A percentile compares a stretch with the other conserved stretches of the same genome.
Conservation (phyloP, 2,113 vertebrate species). For the Toxostoma redivivum region DNA sequence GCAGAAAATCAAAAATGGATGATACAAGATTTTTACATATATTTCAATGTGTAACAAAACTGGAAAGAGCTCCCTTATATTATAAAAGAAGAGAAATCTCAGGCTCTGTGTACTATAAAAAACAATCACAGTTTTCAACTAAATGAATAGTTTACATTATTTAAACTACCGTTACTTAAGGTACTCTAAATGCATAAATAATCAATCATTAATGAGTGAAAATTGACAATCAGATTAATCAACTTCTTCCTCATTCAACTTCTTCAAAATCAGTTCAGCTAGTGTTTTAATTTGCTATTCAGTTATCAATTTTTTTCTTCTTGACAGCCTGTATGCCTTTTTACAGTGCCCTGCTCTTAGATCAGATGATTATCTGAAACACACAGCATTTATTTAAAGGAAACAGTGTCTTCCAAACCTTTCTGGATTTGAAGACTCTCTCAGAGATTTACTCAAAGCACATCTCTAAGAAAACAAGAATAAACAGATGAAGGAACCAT, state of each 20-base stretch:
- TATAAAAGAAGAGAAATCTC: not conserved
- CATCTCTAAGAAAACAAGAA: not conserved
- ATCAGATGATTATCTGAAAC: not conserved
- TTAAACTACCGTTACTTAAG: not conserved
- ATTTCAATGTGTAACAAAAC: not conserved
- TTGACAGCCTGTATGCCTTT: not conserved
- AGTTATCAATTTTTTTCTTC: not conserved
- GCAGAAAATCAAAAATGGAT: not conserved
- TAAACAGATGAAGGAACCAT: not conserved
- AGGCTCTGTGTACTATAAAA: not conserved
- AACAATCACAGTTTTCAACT: not conserved
- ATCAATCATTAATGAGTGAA: not conserved
- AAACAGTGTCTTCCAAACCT: not conserved
- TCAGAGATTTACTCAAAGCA: not conserved
- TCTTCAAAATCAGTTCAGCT: not conserved
- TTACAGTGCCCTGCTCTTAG: not conserved
- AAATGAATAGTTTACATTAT: not conserved
- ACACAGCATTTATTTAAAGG: not conserved
- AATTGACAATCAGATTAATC: not conserved
- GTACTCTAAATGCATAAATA: not conserved
- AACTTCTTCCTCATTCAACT: not conserved
- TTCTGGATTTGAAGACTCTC: not conserved
- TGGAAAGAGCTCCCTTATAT: not conserved
- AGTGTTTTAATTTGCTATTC: not conserved
- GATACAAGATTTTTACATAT: not conserved